Evolutionary conservation across 2,888 invertebrate species (phyloP).

Genomic region (Nemapogon koenigi): DNA sequence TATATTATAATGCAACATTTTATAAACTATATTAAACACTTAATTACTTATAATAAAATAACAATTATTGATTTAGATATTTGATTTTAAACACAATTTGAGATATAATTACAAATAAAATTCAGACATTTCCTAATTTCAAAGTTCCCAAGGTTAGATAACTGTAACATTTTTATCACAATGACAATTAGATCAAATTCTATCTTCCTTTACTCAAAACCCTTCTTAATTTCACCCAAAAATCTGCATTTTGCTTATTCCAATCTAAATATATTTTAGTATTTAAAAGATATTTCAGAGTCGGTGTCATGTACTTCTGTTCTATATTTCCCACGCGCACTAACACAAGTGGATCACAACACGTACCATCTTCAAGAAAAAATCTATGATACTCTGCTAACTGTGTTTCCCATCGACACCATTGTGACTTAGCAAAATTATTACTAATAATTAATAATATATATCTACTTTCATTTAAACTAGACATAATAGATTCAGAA

Average conservation of each 20-base stretch:
- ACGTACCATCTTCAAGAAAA: slow-evolving; percentile 62
- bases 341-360: slow-evolving; percentile 66
- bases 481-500: slow-evolving; percentile 69
- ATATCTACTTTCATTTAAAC: slow-evolving; percentile 69
- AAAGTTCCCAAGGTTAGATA: no score
- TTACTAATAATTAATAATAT: slow-evolving; percentile 72
- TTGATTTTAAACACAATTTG: no score
- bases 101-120: no score
- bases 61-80: no score
- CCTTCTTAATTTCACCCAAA: slow-evolving; percentile 46
- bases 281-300: slow-evolving; percentile 66
- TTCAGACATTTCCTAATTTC: no score
- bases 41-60: no score
- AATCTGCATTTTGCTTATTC: slow-evolving; percentile 49
- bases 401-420: slow-evolving; percentile 76
- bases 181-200: no score
- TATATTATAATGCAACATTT: no score
- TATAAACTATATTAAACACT: no score
- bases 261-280: slow-evolving; percentile 70
- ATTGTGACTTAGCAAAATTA: slow-evolving; percentile 72
- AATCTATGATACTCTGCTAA: slow-evolving; percentile 70
- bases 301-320: slow-evolving; percentile 60
- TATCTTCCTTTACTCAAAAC: slow-evolving; percentile 28
- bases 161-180: no score
- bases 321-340: slow-evolving; percentile 68